phyloP scores from a whole-genome alignment of 1,140 invertebrate species.

The Bombus turneri region DNA sequence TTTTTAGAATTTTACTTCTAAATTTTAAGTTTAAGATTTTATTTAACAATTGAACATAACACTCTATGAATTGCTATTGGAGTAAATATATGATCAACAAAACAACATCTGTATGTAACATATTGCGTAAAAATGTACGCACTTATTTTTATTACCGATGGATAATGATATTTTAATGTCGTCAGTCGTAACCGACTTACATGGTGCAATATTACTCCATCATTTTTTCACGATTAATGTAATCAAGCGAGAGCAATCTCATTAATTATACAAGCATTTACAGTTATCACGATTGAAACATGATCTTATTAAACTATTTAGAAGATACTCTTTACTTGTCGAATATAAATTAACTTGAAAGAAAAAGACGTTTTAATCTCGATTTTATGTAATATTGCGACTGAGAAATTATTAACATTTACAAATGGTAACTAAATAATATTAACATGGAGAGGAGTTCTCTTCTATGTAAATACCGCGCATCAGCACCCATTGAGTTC shows the following conservation, averaged over 20 bases:
- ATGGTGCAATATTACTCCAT: conserved; percentile 23
- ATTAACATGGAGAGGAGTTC: conserved; percentile 49
- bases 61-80: conserved; percentile 2
- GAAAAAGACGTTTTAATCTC: not conserved
- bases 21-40: not conserved
- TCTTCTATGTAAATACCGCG: conserved; percentile 73
- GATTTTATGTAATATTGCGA: conserved; percentile 31
- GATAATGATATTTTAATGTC: conserved; percentile 13
- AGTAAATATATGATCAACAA: conserved; percentile 29
- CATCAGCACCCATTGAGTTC: conserved; percentile 70
- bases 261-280: conserved; percentile 34
- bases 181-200: conserved; percentile 4
- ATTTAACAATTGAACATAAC: not conserved
- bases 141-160: conserved; percentile 42
- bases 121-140: conserved; percentile 28
- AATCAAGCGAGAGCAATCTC: conserved; percentile 29
- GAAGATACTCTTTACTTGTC: conserved; percentile 23
- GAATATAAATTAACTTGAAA: conserved; percentile 20
- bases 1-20: not conserved
- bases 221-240: conserved; percentile 24
- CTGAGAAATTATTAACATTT: conserved; percentile 26
- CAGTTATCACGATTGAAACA: conserved; percentile 24
- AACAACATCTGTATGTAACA: conserved; percentile 21
- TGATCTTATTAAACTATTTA: conserved; percentile 26
- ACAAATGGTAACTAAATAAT: conserved; percentile 29